phyloP scores from a whole-genome alignment of 2,888 invertebrate genomes.

The Steinernema scapterisci region DNA sequence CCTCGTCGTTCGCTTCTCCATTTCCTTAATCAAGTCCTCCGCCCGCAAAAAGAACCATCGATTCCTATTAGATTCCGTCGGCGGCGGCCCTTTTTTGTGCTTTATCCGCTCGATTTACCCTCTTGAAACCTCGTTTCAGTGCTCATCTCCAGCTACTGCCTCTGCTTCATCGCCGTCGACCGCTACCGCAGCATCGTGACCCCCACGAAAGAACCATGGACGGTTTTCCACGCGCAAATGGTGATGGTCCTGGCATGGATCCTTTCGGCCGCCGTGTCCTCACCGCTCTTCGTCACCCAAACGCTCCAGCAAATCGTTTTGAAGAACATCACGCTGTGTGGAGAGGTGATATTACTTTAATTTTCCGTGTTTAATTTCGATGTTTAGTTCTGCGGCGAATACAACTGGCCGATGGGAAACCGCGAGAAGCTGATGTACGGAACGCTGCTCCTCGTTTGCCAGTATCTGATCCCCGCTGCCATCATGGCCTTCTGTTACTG shows the following conservation, averaged over 20 bases:
- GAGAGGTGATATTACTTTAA: conserved; percentile 45
- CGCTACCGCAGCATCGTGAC: conserved; percentile 74
- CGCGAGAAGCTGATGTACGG: conserved; percentile 48
- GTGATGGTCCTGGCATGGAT: conserved; percentile 54
- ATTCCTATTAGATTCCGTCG: conserved; percentile 26
- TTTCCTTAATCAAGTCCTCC: conserved; percentile 17
- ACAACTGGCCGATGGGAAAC: conserved; percentile 48
- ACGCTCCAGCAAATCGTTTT: conserved; percentile 56
- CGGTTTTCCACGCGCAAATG: conserved; percentile 53
- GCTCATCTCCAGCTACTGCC: conserved; percentile 94
- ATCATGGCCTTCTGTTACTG: conserved; percentile 66
- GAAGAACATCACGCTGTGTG: conserved; percentile 58
- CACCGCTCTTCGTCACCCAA: conserved; percentile 61
- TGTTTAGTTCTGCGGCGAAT: conserved; percentile 65
- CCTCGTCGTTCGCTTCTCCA: not conserved
- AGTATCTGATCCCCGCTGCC: conserved; percentile 59
- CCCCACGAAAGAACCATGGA: conserved; percentile 64
- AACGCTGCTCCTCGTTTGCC: conserved; percentile 55
- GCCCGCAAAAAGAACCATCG: conserved; percentile 7
- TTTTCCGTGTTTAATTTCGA: not conserved
- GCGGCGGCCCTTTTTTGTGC: not conserved
- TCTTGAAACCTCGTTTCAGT: conserved; percentile 76
- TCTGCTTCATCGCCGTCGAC: conserved; percentile 95
- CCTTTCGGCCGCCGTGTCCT: conserved; percentile 55
- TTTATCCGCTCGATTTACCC: not conserved